phyloP scores from a whole-genome alignment of 2,797 vertebrate genomes.

The Cyclopterus lumpus region DNA sequence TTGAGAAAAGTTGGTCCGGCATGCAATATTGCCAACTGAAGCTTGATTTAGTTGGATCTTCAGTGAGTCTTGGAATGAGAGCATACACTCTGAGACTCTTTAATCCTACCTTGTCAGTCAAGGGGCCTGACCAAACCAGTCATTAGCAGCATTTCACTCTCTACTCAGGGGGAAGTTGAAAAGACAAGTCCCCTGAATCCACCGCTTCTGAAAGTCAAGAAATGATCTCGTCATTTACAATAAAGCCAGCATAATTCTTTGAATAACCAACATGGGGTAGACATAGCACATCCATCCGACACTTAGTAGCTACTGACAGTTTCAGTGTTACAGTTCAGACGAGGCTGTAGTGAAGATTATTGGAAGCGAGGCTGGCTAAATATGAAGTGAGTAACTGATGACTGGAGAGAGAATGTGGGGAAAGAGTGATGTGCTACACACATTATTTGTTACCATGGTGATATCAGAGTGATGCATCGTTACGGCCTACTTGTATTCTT shows the following conservation, averaged over 20 bases:
- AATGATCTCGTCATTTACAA: slow-evolving; percentile 16
- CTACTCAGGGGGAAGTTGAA: slow-evolving; percentile 19
- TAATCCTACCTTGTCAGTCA: slow-evolving; percentile 56
- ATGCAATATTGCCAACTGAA: slow-evolving; percentile 27
- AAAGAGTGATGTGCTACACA: slow-evolving; percentile 19
- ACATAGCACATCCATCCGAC: slow-evolving; percentile 4
- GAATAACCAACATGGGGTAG: neutral
- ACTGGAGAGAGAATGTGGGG: neutral
- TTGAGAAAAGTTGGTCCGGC: neutral
- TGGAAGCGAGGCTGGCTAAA: neutral
- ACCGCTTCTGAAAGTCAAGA: slow-evolving; percentile 32
- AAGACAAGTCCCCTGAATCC: neutral
- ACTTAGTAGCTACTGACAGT: neutral
- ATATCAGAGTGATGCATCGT: slow-evolving; percentile 48
- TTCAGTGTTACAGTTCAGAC: slow-evolving; percentile 2
- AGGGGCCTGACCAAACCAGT: slow-evolving; percentile 39
- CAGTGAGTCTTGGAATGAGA: slow-evolving; percentile 27
- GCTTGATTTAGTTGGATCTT: slow-evolving; percentile 32
- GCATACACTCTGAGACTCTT: slow-evolving; percentile 37
- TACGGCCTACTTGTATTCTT: slow-evolving; percentile 55
- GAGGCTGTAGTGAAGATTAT: neutral
- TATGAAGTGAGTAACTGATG: slow-evolving; percentile 26
- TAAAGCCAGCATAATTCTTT: neutral
- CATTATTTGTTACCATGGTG: slow-evolving; percentile 65
- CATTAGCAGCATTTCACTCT: slow-evolving; percentile 59